These are phyloP conservation scores for Bactericera cockerelli DNA, from an alignment of 1,140 invertebrate species.

Conservation along the genomic window DNA sequence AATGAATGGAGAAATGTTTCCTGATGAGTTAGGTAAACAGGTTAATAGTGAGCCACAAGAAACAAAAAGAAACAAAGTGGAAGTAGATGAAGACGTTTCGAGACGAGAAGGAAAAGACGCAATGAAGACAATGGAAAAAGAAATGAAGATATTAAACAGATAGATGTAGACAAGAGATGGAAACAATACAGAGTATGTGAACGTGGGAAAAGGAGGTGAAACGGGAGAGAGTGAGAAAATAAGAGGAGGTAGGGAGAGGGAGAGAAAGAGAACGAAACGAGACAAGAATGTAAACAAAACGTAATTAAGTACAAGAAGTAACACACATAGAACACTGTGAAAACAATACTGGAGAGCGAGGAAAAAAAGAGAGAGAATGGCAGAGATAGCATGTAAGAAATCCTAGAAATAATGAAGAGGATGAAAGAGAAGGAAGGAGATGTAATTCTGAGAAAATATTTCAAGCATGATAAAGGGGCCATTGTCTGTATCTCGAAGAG, in stretches of 20 bases:
- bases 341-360: neutral
- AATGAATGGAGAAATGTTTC: slow-evolving; percentile 10
- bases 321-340: no score
- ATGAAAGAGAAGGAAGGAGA: neutral
- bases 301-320: neutral
- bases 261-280: slow-evolving; percentile 4
- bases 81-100: no score
- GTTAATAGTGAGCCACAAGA: neutral
- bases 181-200: neutral
- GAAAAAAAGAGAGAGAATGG: neutral
- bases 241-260: neutral
- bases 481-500: neutral
- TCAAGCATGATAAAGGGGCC: slow-evolving; percentile 7
- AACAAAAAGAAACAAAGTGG: no score
- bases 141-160: neutral
- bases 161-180: neutral
- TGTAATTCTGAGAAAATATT: slow-evolving; percentile 6
- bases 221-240: neutral
- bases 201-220: neutral
- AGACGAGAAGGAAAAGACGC: neutral
- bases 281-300: neutral
- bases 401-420: neutral
- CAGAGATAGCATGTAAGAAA: slow-evolving; percentile 4
- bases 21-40: neutral
- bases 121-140: neutral